Evolutionary conservation across 2,888 invertebrate species (phyloP).

Genomic region (Diaprepes abbreviatus): DNA sequence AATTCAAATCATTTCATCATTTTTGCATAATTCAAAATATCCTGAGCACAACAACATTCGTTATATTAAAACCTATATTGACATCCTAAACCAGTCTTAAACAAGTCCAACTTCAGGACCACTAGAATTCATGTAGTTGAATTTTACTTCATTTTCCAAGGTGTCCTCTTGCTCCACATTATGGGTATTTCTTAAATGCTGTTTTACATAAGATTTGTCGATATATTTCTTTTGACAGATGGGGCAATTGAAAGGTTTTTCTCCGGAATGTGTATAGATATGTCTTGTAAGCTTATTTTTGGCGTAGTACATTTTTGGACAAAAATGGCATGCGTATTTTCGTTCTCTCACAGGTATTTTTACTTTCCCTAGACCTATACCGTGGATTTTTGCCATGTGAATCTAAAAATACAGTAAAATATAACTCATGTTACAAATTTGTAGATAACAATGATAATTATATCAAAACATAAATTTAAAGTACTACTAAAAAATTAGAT

Average conservation of each 20-base stretch:
- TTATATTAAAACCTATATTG: not conserved
- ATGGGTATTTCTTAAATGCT: constrained; percentile 58
- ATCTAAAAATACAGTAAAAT: no score
- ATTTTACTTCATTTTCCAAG: constrained; percentile 16
- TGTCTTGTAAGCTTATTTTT: constrained; percentile 60
- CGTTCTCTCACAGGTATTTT: constrained; percentile 63
- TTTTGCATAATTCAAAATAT: no score
- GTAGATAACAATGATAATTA: no score
- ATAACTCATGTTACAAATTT: no score
- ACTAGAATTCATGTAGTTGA: constrained; percentile 8
- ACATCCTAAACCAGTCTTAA: not conserved
- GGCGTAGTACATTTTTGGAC: constrained; percentile 64
- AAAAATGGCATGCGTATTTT: constrained; percentile 58
- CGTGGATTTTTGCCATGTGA: constrained; percentile 59
- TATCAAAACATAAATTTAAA: no score
- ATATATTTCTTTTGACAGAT: constrained; percentile 59
- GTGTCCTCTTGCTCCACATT: constrained; percentile 37
- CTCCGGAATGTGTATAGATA: constrained; percentile 58
- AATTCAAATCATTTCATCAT: no score
- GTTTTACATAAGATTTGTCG: constrained; percentile 60
- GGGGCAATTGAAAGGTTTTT: constrained; percentile 58
- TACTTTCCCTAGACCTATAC: constrained; percentile 62
- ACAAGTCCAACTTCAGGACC: not conserved
- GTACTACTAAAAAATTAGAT: no score
- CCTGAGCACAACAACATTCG: no score